Evolutionary conservation across 2,113 vertebrate species (phyloP).

Genomic region (Syrrhaptes paradoxus): DNA sequence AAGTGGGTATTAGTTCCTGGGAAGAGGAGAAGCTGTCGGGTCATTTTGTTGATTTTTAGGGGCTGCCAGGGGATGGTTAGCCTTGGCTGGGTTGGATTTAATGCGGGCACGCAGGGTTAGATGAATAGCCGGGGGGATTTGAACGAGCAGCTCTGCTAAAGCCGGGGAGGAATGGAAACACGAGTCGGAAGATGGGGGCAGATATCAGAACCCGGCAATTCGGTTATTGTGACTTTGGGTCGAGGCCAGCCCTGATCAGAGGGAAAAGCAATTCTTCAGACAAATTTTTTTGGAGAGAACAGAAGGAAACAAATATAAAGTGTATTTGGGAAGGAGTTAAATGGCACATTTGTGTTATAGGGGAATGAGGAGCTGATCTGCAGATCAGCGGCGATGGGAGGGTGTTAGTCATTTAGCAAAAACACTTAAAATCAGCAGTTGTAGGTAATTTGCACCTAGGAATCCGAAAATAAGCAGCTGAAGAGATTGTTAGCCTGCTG

Average conservation of each 20-base stretch:
- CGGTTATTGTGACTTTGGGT: neutral
- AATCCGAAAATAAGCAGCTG: neutral
- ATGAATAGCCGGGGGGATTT: neutral
- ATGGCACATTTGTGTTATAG: neutral
- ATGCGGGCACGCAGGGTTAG: fast-evolving
- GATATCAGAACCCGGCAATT: neutral
- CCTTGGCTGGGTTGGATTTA: neutral
- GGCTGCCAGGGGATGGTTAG: neutral
- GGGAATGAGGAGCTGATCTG: neutral
- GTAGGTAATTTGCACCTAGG: neutral
- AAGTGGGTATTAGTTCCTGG: neutral
- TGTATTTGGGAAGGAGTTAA: neutral
- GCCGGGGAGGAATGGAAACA: neutral
- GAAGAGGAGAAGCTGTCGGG: neutral
- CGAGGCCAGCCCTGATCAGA: neutral
- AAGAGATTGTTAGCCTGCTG: neutral
- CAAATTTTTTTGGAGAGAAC: neutral
- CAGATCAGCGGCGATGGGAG: neutral
- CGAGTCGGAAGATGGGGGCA: neutral
- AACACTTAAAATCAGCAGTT: neutral
- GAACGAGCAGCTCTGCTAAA: neutral
- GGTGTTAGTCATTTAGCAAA: neutral
- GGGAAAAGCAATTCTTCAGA: neutral
- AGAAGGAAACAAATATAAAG: neutral
- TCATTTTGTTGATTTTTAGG: neutral